Evolutionary conservation across 2,797 vertebrate genomes (phyloP).

Genomic region (Myiothlypis chrysogaster): DNA sequence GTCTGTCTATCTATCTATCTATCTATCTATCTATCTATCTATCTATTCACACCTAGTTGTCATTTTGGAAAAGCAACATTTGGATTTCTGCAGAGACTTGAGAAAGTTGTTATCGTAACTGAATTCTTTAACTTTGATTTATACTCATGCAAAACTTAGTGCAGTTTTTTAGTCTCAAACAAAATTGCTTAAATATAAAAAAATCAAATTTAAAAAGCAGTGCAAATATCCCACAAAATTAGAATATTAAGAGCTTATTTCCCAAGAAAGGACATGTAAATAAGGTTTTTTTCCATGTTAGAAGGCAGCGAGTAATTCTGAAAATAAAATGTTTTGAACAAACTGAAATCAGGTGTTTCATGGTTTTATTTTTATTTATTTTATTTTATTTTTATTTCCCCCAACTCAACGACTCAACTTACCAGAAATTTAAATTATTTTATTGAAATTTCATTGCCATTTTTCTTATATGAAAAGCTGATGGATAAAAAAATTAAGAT

Average conservation of each 20-base stretch:
- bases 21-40: background rate
- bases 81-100: background rate
- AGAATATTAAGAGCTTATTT: background rate
- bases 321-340: background rate
- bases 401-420: background rate
- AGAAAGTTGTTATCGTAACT: background rate
- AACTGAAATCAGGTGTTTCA: background rate
- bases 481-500: background rate
- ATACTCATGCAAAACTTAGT: background rate
- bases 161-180: background rate
- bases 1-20: background rate
- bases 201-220: background rate
- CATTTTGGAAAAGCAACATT: background rate
- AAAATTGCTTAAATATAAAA: background rate
- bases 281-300: background rate
- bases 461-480: background rate
- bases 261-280: background rate
- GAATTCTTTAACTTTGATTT: background rate
- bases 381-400: background rate
- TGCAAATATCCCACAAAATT: background rate
- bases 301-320: background rate
- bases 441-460: background rate
- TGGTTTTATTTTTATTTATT: background rate
- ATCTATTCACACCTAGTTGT: accelerated
- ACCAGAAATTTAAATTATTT: background rate